Percentiles rank a stretch among this genome's conserved stretches.
Evolutionary conservation across 1,140 invertebrate genomes (phyloP).

Genomic region (Druon quercuslanigerum): DNA sequence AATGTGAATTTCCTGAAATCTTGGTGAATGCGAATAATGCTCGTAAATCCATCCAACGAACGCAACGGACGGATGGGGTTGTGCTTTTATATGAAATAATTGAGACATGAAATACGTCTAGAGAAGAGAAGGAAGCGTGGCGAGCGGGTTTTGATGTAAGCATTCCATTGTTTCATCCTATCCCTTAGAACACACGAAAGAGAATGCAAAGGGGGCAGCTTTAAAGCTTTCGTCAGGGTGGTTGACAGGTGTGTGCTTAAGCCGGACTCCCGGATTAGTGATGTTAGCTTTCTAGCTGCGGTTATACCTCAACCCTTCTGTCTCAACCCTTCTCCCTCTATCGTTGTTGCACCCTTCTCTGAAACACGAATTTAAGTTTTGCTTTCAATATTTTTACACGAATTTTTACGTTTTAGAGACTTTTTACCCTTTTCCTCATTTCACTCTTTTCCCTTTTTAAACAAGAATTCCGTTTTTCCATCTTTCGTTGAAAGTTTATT

Average conservation of each 20-base stretch:
- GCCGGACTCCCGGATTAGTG: constrained; percentile 66
- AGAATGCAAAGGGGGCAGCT: constrained; percentile 50
- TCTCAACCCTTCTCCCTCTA: not conserved
- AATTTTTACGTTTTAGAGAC: not conserved
- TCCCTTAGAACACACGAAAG: constrained; percentile 63
- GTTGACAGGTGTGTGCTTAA: constrained; percentile 62
- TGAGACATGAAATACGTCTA: constrained; percentile 71
- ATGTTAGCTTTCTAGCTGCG: constrained; percentile 59
- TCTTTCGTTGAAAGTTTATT: too few relatives aligned
- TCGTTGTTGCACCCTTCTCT: constrained; percentile 2
- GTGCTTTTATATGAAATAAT: constrained; percentile 72
- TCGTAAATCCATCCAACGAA: constrained; percentile 46
- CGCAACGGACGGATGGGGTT: constrained; percentile 48
- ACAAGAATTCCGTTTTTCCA: too few relatives aligned
- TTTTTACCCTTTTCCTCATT: not conserved
- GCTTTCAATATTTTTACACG: constrained; percentile 8
- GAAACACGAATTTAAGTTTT: constrained; percentile 13
- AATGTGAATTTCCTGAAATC: constrained; percentile 13
- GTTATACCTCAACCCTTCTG: constrained; percentile 24
- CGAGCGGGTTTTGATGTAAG: constrained; percentile 66
- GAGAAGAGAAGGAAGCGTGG: constrained; percentile 54
- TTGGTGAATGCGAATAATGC: constrained; percentile 43
- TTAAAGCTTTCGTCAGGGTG: constrained; percentile 59
- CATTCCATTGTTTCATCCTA: constrained; percentile 68
- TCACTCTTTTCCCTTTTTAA: too few relatives aligned